A percentile compares a stretch with the other conserved stretches of the same genome.
Evolutionary conservation across 2,113 vertebrate genomes (phyloP).

Genomic region (Pomatorhinus ruficollis): DNA sequence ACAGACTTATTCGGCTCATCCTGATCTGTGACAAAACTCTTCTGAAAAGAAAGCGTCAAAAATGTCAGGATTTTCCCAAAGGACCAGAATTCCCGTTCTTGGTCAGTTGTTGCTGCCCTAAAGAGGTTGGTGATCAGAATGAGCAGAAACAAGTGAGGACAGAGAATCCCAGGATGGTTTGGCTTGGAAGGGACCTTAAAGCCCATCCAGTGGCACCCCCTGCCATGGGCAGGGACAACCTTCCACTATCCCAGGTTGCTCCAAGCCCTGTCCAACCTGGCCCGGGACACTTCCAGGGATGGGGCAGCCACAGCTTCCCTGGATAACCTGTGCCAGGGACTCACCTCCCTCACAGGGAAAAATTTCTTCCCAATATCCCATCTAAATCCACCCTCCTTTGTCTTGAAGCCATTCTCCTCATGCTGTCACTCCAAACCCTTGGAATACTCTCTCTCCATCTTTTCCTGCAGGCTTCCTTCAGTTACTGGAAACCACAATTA

Average conservation of each 20-base stretch:
- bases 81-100: not conserved
- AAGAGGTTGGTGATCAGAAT: not conserved
- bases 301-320: not conserved
- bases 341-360: accelerated
- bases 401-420: not conserved
- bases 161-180: not conserved
- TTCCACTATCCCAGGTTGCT: accelerated
- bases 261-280: accelerated
- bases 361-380: not conserved
- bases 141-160: not conserved
- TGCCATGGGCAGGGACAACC: not conserved
- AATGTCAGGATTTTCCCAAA: not conserved
- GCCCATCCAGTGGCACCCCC: accelerated
- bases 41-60: not conserved
- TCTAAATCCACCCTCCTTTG: not conserved
- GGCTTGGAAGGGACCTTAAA: not conserved
- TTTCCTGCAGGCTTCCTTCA: not conserved
- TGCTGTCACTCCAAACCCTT: not conserved
- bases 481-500: not conserved
- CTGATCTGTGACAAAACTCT: not conserved
- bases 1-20: not conserved
- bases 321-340: not conserved
- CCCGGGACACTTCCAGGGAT: not conserved
- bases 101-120: not conserved
- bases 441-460: not conserved